phyloP scores from a whole-genome alignment of 2,797 vertebrate species.

The Scomberomorus guttatus region DNA sequence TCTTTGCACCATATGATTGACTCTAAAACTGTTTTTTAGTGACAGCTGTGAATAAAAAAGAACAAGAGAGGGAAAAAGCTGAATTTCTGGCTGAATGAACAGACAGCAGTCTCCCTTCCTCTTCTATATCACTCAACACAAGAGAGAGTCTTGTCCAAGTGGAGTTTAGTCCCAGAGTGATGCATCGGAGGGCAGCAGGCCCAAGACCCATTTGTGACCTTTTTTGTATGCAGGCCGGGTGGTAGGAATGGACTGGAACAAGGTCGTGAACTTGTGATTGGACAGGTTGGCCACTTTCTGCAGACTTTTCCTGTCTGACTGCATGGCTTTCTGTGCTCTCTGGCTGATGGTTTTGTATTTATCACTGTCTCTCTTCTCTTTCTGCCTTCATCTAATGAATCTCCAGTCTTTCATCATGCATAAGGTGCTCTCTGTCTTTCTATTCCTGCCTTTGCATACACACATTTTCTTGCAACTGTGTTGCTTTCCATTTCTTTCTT shows the following conservation, averaged over 20 bases:
- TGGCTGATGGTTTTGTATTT: neutral
- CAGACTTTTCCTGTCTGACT: conserved; percentile 2
- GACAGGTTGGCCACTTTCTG: conserved; percentile 20
- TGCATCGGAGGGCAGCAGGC: conserved; percentile 18
- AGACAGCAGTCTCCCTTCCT: conserved; percentile 30
- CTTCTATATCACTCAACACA: conserved; percentile 14
- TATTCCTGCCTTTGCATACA: neutral
- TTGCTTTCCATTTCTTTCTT: neutral
- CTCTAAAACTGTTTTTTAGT: conserved; percentile 13
- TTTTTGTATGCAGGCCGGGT: conserved; percentile 5
- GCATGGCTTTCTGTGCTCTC: neutral
- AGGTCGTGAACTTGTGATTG: conserved; percentile 35
- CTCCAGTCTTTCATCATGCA: neutral
- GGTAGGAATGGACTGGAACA: conserved; percentile 19
- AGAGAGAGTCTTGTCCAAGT: conserved; percentile 15
- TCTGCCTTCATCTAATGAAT: neutral
- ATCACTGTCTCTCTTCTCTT: neutral
- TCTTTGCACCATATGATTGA: conserved; percentile 6
- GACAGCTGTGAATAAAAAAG: conserved; percentile 36
- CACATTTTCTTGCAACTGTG: neutral
- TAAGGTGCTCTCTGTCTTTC: neutral
- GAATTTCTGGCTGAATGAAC: conserved; percentile 35
- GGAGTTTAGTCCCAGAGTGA: conserved; percentile 29
- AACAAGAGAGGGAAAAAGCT: neutral
- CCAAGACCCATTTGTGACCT: conserved; percentile 27